Conservation (phyloP, 1,140 invertebrate species). For the Drosophila nigrodunni region DNA sequence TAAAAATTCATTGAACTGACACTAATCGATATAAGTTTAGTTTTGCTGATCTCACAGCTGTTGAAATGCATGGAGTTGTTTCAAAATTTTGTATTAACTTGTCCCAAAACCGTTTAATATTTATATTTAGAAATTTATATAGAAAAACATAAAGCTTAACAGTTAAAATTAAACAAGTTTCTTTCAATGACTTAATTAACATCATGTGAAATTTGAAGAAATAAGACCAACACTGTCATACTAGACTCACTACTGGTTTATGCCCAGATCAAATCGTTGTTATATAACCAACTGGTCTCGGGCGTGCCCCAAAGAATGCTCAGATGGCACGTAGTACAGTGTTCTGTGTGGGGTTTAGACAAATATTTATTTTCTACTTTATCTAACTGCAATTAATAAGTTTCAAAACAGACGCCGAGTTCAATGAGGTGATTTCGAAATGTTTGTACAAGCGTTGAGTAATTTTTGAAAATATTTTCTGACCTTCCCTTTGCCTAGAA, state of each 20-base stretch:
- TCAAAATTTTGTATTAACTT: not conserved
- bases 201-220: too few species aligned
- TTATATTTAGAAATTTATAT: too few species aligned
- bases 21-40: not conserved
- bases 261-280: not conserved
- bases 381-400: not conserved
- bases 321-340: not conserved
- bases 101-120: too few species aligned
- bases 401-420: constrained; percentile 1
- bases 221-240: too few species aligned
- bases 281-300: not conserved
- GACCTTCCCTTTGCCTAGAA: not conserved
- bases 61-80: not conserved
- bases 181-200: too few species aligned
- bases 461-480: not conserved
- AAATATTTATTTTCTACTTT: constrained; percentile 9
- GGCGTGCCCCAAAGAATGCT: constrained; percentile 7
- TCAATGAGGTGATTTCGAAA: constrained; percentile 3
- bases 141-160: too few species aligned
- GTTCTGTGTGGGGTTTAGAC: not conserved
- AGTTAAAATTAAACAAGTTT: too few species aligned
- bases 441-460: not conserved
- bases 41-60: not conserved
- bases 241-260: too few species aligned
- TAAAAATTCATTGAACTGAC: not conserved